Percentiles rank a stretch among this genome's conserved stretches.
Conservation (phyloP, 35 echinoderm and acorn worm species). For the Eucidaris tribuloides region DNA sequence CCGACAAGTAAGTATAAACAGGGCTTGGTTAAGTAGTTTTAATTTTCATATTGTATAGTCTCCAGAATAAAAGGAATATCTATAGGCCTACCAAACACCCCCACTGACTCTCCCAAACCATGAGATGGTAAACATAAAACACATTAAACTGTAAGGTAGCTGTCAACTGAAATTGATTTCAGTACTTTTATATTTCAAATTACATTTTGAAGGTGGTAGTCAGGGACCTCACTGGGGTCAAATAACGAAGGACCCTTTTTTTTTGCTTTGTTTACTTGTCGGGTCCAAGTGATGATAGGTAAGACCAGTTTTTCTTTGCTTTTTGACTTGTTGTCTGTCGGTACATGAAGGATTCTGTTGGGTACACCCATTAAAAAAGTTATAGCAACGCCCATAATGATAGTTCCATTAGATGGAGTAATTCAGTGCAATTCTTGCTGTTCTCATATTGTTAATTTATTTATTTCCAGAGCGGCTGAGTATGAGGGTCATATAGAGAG, state of each 20-base stretch:
- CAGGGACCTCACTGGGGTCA: too few relatives aligned
- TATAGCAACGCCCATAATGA: not conserved
- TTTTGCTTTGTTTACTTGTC: too few relatives aligned
- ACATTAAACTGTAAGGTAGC: not conserved
- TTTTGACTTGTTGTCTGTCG: too few relatives aligned
- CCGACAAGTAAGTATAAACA: conserved; percentile 79
- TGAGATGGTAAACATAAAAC: not conserved
- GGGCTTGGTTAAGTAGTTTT: too few relatives aligned
- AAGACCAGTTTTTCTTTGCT: too few relatives aligned
- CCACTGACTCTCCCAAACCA: not conserved
- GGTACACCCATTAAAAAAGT: not conserved
- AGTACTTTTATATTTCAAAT: not conserved
- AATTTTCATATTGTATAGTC: too few relatives aligned
- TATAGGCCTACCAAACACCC: not conserved
- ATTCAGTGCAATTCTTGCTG: not conserved
- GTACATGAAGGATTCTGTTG: not conserved
- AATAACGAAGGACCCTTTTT: too few relatives aligned
- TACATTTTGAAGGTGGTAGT: too few relatives aligned
- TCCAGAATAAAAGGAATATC: too few relatives aligned
- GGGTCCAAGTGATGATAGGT: too few relatives aligned
- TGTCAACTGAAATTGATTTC: not conserved
- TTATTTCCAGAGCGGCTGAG: conserved; percentile 21
- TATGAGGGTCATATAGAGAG: conserved; percentile 85
- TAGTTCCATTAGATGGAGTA: not conserved
- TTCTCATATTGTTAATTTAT: not conserved